A percentile compares a stretch with the other conserved stretches of the same genome.
phyloP scores from a whole-genome alignment of 2,113 vertebrate species.

The Raja brachyura region DNA sequence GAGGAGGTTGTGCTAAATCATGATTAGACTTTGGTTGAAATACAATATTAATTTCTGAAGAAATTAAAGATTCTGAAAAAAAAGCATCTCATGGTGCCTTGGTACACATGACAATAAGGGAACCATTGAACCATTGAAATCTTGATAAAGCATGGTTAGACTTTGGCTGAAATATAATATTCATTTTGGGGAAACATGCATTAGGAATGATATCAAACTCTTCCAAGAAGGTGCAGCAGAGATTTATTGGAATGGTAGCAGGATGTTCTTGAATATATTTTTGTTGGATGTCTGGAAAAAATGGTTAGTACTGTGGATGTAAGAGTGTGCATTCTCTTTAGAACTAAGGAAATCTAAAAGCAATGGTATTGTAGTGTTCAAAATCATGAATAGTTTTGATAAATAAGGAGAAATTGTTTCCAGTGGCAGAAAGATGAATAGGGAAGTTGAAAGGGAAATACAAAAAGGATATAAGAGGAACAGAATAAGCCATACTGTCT shows the following conservation, averaged over 20 bases:
- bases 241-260: neutral
- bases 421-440: neutral
- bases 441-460: neutral
- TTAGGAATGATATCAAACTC: neutral
- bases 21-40: neutral
- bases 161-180: neutral
- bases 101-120: no score
- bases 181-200: neutral
- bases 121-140: no score
- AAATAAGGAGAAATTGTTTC: neutral
- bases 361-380: neutral
- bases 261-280: neutral
- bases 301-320: neutral
- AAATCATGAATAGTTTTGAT: neutral
- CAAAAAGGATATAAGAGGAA: no score
- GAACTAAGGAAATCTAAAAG: neutral
- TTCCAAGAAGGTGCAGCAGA: neutral
- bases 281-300: neutral
- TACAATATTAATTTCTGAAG: no score
- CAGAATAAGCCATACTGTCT: no score
- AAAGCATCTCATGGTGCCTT: no score
- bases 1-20: neutral
- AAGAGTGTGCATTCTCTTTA: neutral
- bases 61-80: no score
- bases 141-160: neutral